phyloP scores from a whole-genome alignment of 2,797 vertebrate genomes.

The Sciurus carolinensis region DNA sequence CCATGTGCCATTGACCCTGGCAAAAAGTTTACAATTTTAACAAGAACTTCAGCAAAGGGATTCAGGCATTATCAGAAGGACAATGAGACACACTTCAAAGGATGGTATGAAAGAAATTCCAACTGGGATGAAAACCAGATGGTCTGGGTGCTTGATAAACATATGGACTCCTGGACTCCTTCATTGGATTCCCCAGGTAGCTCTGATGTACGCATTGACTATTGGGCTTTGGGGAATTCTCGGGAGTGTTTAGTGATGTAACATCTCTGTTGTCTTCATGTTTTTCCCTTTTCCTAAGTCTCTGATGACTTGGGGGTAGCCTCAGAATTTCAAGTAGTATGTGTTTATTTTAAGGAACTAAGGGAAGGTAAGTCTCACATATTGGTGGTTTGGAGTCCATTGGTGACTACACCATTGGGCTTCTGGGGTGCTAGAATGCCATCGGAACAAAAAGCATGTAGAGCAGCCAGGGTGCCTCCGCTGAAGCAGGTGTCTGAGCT shows the following conservation, averaged over 20 bases:
- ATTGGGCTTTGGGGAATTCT: not conserved
- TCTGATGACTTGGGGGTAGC: not conserved
- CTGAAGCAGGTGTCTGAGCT: not conserved
- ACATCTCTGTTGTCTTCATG: not conserved
- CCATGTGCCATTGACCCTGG: too few relatives aligned
- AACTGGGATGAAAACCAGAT: not conserved
- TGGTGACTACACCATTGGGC: not conserved
- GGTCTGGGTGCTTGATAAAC: not conserved
- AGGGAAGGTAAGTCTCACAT: not conserved
- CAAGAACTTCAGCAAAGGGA: not conserved
- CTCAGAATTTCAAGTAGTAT: not conserved
- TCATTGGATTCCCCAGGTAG: not conserved
- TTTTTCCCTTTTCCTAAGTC: not conserved
- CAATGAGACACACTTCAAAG: not conserved
- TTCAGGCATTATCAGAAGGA: not conserved
- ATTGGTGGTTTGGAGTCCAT: not conserved
- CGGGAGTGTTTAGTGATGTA: not conserved
- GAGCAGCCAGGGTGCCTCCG: not conserved
- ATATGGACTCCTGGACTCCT: not conserved
- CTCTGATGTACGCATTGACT: not conserved
- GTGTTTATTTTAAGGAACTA: not conserved
- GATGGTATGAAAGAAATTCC: not conserved
- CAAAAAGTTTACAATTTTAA: not conserved
- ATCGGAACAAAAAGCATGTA: not conserved
- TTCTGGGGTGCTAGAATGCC: not conserved